A percentile compares a stretch with the other conserved stretches of the same genome.
Conservation (phyloP, 2,113 vertebrate species). For the Notarius quadriscutis region DNA sequence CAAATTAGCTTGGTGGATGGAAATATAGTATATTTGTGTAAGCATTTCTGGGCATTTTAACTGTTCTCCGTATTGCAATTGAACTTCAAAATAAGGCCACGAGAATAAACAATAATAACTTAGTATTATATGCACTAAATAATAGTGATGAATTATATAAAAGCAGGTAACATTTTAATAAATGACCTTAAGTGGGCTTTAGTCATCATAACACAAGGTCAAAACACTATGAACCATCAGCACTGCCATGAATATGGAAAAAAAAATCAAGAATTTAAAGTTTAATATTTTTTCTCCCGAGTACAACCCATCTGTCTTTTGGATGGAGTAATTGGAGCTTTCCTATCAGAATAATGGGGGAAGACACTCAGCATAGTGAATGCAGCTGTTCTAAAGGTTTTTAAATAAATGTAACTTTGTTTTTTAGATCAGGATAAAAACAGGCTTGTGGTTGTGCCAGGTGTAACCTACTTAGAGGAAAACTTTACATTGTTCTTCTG, state of each 20-base stretch:
- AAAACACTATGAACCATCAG: background rate
- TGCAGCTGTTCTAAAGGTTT: background rate
- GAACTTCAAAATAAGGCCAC: background rate
- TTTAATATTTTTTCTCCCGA: background rate
- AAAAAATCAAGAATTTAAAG: background rate
- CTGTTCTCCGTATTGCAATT: background rate
- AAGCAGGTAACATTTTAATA: background rate
- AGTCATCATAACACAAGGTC: background rate
- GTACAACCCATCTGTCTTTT: background rate
- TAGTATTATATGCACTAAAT: background rate
- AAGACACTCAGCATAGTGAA: background rate
- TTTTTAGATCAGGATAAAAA: conserved; percentile 15
- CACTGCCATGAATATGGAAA: background rate
- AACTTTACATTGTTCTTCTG: conserved; percentile 11
- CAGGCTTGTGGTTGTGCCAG: conserved; percentile 8
- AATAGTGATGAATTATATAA: background rate
- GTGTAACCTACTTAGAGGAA: conserved; percentile 27
- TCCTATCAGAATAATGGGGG: background rate
- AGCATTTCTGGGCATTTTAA: background rate
- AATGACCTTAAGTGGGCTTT: background rate
- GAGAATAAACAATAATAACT: background rate
- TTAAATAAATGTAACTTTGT: background rate
- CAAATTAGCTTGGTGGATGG: background rate
- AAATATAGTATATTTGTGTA: too few species aligned
- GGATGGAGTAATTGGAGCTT: conserved; percentile 4